Conservation (phyloP, 1,140 invertebrate species). For the Danaus melanippus region DNA sequence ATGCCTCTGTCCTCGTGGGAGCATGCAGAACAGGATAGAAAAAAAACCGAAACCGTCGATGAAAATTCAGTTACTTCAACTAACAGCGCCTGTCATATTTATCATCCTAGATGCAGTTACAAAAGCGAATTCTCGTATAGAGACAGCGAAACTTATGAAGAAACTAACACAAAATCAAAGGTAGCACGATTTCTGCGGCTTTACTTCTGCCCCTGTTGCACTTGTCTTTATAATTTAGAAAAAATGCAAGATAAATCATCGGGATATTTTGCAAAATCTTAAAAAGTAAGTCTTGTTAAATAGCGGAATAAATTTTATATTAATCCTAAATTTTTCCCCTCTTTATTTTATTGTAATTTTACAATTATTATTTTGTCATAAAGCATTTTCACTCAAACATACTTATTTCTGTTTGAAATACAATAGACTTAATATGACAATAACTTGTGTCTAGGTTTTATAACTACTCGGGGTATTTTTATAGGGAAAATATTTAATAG, state of each 20-base stretch:
- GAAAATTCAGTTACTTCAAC: not conserved
- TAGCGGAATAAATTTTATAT: too few species aligned
- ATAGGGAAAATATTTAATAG: too few species aligned
- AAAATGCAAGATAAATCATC: conserved; percentile 35
- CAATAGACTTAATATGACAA: too few species aligned
- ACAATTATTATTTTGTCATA: too few species aligned
- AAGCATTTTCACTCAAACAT: too few species aligned
- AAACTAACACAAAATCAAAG: conserved; percentile 39
- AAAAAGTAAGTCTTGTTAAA: not conserved
- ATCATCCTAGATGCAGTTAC: conserved; percentile 12
- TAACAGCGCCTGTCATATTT: conserved; percentile 2
- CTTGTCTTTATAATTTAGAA: conserved; percentile 55
- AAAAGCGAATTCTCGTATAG: conserved; percentile 21
- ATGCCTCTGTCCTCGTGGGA: conserved; percentile 58
- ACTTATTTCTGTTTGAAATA: too few species aligned
- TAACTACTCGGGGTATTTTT: too few species aligned
- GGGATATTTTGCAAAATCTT: conserved; percentile 10
- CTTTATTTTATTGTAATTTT: too few species aligned
- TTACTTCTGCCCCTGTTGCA: conserved; percentile 62
- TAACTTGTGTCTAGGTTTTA: too few species aligned
- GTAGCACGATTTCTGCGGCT: conserved; percentile 54
- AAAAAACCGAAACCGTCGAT: conserved; percentile 1
- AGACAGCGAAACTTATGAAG: conserved; percentile 22
- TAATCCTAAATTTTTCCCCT: too few species aligned
- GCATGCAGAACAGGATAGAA: conserved; percentile 10